Evolutionary conservation across 2,888 invertebrate genomes (phyloP), one percentile per base, ranked within the genome.

Genomic region (Coleophora flavipennella): DNA sequence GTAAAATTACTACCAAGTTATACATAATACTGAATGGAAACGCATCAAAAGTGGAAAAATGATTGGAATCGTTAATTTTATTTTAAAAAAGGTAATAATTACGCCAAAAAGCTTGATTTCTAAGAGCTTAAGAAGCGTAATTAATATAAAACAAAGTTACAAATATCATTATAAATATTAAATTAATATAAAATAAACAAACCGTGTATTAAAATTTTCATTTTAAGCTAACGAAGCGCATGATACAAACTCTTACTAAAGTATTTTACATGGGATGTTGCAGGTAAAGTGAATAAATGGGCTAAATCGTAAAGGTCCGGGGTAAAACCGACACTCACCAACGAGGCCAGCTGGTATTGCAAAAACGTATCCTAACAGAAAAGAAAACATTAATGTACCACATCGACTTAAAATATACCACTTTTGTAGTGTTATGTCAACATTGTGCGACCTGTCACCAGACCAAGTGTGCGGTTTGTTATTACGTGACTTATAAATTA

Each of bases 271-370:
- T 20, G 20, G 20, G 51, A 55, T 55, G 53, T 55, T 51, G 45
- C 48, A 50, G 50, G 45, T 38, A 55, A 56, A 48, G 36, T 50
- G 37, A 40, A 46, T 20, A 20, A 20, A 20, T 20, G 6, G 20
- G 61, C 62, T 66, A 69, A 65, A 62, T 57, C 51, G 58, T 63
- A 61, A 54, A 48, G 54, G 46, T 39, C 41, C 54, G 53, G n/a
- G 49, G 48, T 47, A 47, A 57, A 58, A 67, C 65, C 63, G 75
- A 73, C 78, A 83, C 84, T 84, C 83, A 84, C 84, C 83, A 81
- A 67, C 46, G 79, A 76, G 80, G 81, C 78, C 76, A 80, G 67
- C 81, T 81, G 81, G 78, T 75, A 75, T 79, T 80, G 79, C 73
- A 80, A 80, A 79, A 68, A 84, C 53, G 80, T 71, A 71, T 83